phyloP scores from a whole-genome alignment of 2,888 invertebrate genomes.

The Dichetophora obliterata region DNA sequence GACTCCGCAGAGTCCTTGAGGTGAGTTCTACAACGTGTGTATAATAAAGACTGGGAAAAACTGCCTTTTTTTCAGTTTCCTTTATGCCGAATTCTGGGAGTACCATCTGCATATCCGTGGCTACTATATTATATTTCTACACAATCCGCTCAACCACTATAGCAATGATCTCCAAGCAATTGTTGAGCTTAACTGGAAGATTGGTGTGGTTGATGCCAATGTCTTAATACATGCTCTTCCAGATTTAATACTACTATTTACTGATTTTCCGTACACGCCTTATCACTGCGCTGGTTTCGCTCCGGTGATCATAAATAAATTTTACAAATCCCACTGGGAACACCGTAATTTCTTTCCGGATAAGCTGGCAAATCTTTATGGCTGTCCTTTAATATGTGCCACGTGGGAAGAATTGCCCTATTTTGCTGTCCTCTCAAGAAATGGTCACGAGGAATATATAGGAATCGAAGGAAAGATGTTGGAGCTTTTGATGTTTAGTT shows the following conservation, averaged over 20 bases:
- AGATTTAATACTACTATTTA: constrained; percentile 50
- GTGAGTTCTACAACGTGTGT: constrained; percentile 4
- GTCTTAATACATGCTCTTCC: constrained; percentile 50
- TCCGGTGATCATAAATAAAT: constrained; percentile 52
- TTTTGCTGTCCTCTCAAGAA: constrained; percentile 39
- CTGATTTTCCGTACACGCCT: constrained; percentile 49
- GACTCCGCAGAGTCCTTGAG: constrained; percentile 50
- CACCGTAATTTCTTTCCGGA: constrained; percentile 48
- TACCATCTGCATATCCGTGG: constrained; percentile 50
- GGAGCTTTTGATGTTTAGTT: constrained; percentile 47
- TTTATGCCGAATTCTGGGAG: constrained; percentile 43
- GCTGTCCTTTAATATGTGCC: constrained; percentile 56
- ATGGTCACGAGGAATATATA: not conserved
- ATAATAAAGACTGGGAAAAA: not conserved
- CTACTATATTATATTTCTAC: constrained; percentile 49
- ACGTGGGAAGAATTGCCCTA: constrained; percentile 55
- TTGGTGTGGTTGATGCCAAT: constrained; percentile 51
- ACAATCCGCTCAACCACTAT: constrained; percentile 49
- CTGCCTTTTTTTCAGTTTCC: constrained; percentile 34
- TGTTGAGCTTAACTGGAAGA: constrained; percentile 45
- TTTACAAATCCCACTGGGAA: constrained; percentile 47
- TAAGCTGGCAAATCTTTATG: constrained; percentile 55
- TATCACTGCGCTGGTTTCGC: constrained; percentile 48
- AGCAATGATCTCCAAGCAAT: constrained; percentile 49
- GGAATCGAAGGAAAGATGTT: constrained; percentile 55